These are phyloP conservation scores for Conistra vaccinii DNA, from an alignment of 2,888 invertebrate genomes.

Conservation along the genomic window DNA sequence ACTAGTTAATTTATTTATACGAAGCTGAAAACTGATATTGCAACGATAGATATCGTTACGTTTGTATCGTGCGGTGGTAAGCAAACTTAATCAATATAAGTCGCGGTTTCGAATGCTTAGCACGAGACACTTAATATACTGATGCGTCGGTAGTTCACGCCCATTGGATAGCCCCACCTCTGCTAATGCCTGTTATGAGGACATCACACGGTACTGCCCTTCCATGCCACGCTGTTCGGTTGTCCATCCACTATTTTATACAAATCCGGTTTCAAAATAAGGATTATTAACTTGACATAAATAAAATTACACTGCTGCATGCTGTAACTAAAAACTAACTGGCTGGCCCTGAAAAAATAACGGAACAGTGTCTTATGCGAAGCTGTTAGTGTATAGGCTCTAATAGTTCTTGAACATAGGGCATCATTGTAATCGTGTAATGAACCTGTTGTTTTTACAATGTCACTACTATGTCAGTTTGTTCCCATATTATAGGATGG, in stretches of 20 bases:
- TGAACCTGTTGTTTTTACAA: conserved; percentile 44
- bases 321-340: conserved; percentile 23
- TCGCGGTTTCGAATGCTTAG: conserved; percentile 49
- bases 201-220: background rate
- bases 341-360: conserved; percentile 50
- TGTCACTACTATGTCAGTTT: conserved; percentile 13
- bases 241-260: background rate
- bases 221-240: background rate
- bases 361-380: conserved; percentile 39
- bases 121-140: conserved; percentile 32
- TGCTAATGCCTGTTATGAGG: conserved; percentile 22
- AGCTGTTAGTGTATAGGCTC: conserved; percentile 39
- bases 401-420: conserved; percentile 50
- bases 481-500: conserved; percentile 13
- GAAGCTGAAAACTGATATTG: conserved; percentile 61
- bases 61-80: conserved; percentile 52
- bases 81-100: conserved; percentile 54
- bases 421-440: conserved; percentile 33
- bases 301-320: conserved; percentile 2
- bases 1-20: conserved; percentile 67
- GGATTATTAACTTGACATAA: background rate
- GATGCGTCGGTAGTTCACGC: conserved; percentile 20
- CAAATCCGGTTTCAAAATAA: background rate
- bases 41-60: conserved; percentile 57
- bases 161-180: conserved; percentile 28